These are phyloP conservation scores for Cydia fagiglandana DNA, from an alignment of 1,140 invertebrate genomes.

Conservation along the genomic window DNA sequence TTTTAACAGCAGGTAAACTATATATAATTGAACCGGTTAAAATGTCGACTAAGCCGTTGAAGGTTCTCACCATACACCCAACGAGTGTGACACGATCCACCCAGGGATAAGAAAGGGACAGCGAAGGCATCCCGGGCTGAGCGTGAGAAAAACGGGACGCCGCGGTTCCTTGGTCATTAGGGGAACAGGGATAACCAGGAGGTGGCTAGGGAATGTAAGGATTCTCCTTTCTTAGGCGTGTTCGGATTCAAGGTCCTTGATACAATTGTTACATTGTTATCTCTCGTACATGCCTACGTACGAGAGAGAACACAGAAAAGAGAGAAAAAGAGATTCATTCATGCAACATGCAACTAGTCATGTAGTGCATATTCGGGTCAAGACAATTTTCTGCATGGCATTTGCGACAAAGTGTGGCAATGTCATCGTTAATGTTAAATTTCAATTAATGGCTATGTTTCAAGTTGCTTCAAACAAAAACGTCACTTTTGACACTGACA, in stretches of 20 bases:
- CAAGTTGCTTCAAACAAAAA: too few species aligned
- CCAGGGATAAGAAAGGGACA: constrained; percentile 51
- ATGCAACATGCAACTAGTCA: too few species aligned
- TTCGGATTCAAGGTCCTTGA: constrained; percentile 17
- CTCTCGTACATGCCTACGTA: too few species aligned
- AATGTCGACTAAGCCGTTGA: constrained; percentile 37
- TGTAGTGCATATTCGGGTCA: too few species aligned
- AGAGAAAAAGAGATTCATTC: too few species aligned
- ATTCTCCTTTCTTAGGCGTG: not conserved
- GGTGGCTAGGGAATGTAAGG: constrained; percentile 40
- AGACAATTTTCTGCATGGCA: too few species aligned
- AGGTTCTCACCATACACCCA: constrained; percentile 44
- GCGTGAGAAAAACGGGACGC: constrained; percentile 72
- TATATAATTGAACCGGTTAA: constrained; percentile 22
- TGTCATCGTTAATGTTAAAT: too few species aligned
- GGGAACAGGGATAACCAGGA: constrained; percentile 45
- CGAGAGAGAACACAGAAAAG: too few species aligned
- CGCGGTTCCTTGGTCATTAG: constrained; percentile 58
- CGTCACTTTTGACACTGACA: too few species aligned
- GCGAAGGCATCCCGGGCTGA: constrained; percentile 48
- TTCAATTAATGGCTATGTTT: too few species aligned
- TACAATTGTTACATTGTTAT: not conserved
- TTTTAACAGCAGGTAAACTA: constrained; percentile 12
- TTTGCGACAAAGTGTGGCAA: too few species aligned
- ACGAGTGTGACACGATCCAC: constrained; percentile 44